These are phyloP conservation scores for Megaceryle torquata DNA, from an alignment of 2,113 vertebrate genomes.

Conservation along the genomic window DNA sequence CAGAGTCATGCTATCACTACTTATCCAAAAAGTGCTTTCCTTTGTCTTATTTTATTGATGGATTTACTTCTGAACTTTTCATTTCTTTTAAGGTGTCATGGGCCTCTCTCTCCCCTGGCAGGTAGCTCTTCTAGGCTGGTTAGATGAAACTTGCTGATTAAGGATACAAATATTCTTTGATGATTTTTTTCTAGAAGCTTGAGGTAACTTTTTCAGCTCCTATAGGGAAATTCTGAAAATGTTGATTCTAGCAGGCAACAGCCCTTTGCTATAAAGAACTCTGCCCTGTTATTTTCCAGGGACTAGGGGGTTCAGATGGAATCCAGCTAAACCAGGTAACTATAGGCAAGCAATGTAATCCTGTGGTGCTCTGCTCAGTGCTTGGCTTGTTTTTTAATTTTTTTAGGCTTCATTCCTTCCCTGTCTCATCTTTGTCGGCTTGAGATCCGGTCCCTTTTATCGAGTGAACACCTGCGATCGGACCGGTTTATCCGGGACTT, in stretches of 20 bases:
- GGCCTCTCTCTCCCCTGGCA: background rate
- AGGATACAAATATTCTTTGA: background rate
- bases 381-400: background rate
- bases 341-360: accelerated
- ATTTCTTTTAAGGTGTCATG: background rate
- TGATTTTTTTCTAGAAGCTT: background rate
- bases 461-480: slow-evolving; percentile 41
- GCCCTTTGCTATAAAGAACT: accelerated
- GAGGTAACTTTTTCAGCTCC: background rate
- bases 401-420: slow-evolving; percentile 69
- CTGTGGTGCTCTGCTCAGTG: background rate
- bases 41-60: background rate
- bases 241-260: background rate
- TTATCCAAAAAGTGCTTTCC: background rate
- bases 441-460: slow-evolving; percentile 71
- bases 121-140: no score
- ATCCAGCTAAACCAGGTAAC: background rate
- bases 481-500: slow-evolving; percentile 60
- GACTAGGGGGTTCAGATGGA: background rate
- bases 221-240: background rate
- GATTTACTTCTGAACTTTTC: background rate
- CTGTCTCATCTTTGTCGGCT: slow-evolving; percentile 80
- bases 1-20: background rate
- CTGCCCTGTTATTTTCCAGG: background rate
- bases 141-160: background rate